These are phyloP conservation scores for Ictidomys tridecemlineatus DNA, from an alignment of 2,113 vertebrate genomes.

Conservation along the genomic window DNA sequence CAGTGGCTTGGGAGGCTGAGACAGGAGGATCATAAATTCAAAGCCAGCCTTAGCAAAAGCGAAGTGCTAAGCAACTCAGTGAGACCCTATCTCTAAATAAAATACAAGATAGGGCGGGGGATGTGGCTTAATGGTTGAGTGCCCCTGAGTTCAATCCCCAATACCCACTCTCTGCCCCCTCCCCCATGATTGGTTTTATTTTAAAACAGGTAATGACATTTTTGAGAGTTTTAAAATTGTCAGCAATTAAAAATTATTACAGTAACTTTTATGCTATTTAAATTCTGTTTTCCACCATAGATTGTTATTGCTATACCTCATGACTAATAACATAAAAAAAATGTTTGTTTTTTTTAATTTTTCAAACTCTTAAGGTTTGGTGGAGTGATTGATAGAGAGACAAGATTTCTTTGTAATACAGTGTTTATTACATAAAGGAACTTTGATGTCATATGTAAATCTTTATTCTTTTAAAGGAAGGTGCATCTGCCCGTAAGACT, in stretches of 20 bases:
- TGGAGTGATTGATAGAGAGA: background rate
- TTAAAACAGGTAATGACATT: slow-evolving; percentile 31
- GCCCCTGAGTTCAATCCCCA: too few species aligned
- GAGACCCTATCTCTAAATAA: too few species aligned
- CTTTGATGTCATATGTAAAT: background rate
- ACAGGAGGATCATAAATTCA: too few species aligned
- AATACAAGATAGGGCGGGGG: too few species aligned
- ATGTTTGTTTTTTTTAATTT: background rate
- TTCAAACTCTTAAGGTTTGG: background rate
- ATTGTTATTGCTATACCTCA: background rate
- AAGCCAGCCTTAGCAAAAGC: too few species aligned
- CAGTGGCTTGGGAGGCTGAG: too few species aligned
- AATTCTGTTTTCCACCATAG: slow-evolving; percentile 3
- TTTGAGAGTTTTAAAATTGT: slow-evolving; percentile 54
- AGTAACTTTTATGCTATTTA: background rate
- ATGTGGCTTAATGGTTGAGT: too few species aligned
- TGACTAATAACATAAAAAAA: background rate
- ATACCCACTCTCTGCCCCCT: too few species aligned
- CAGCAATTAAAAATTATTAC: slow-evolving; percentile 39
- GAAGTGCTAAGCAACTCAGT: too few species aligned
- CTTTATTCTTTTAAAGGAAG: slow-evolving; percentile 92
- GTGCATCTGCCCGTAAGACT: slow-evolving; percentile 97
- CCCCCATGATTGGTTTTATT: background rate
- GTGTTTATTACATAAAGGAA: slow-evolving; percentile 23
- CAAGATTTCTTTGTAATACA: background rate